Evolutionary conservation across 1,140 invertebrate species (phyloP).

Genomic region (Tetramorium simillimum): DNA sequence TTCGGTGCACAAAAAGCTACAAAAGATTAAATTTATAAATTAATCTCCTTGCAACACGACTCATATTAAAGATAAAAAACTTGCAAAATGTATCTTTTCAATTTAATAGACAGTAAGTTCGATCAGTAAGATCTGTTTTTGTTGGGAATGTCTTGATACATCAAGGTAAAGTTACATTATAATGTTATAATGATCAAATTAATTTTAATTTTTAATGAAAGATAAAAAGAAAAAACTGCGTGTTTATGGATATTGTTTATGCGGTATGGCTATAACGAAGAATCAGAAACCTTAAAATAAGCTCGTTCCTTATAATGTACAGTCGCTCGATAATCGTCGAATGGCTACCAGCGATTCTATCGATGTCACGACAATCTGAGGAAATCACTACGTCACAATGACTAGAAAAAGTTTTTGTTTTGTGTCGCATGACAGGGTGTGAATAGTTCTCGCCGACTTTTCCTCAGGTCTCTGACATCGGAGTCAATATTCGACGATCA

Average conservation of each 20-base stretch:
- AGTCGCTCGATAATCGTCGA: neutral
- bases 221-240: neutral
- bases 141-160: neutral
- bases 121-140: neutral
- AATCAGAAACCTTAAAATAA: neutral
- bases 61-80: neutral
- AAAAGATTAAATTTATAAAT: neutral
- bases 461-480: neutral
- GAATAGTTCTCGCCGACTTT: conserved; percentile 20
- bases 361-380: neutral
- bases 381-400: neutral
- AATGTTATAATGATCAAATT: neutral
- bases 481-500: neutral
- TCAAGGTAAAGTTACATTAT: neutral
- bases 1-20: neutral
- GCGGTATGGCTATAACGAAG: neutral
- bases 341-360: neutral
- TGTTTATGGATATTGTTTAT: neutral
- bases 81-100: neutral
- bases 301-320: neutral
- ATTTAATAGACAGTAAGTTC: neutral
- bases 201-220: neutral
- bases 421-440: neutral
- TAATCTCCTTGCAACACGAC: too few relatives aligned
- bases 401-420: conserved; percentile 5